A percentile compares a stretch with the other conserved stretches of the same genome.
These are phyloP conservation scores for Lycaon pictus DNA, from an alignment of 2,113 vertebrate species.

Conservation along the genomic window DNA sequence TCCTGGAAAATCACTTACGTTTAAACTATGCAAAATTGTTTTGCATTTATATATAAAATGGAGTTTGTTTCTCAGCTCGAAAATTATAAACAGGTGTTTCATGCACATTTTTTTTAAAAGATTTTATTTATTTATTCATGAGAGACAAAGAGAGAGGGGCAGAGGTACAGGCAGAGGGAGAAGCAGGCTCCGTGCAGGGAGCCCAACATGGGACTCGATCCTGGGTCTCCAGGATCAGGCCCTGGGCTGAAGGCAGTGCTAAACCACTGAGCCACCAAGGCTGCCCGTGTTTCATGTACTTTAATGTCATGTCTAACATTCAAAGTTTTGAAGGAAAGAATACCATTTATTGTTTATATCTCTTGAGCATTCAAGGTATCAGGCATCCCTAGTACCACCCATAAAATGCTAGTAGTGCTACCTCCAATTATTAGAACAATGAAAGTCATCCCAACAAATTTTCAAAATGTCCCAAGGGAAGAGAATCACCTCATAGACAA, in stretches of 20 bases:
- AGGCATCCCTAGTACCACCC: not conserved
- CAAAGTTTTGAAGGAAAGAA: not conserved
- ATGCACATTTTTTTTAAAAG: not conserved
- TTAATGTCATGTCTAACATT: not conserved
- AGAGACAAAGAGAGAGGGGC: too few relatives aligned
- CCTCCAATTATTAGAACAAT: not conserved
- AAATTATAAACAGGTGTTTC: conserved; percentile 25
- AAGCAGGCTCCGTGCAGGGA: too few relatives aligned
- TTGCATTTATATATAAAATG: not conserved
- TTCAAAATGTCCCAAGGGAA: not conserved
- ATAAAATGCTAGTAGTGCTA: not conserved
- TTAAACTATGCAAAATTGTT: conserved; percentile 20
- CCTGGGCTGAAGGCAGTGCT: too few relatives aligned
- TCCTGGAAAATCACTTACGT: not conserved
- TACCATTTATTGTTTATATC: not conserved
- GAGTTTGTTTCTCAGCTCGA: not conserved
- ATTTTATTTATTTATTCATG: too few relatives aligned
- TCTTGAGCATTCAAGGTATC: not conserved
- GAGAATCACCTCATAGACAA: not conserved
- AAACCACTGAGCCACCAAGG: too few relatives aligned
- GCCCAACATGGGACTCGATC: too few relatives aligned
- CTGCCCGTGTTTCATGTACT: not conserved
- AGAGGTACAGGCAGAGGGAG: too few relatives aligned
- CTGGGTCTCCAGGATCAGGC: too few relatives aligned
- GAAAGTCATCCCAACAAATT: not conserved